Evolutionary conservation across 2,113 vertebrate genomes (phyloP), one percentile per base, ranked within the genome.

Genomic region (Brachyistius frenatus): DNA sequence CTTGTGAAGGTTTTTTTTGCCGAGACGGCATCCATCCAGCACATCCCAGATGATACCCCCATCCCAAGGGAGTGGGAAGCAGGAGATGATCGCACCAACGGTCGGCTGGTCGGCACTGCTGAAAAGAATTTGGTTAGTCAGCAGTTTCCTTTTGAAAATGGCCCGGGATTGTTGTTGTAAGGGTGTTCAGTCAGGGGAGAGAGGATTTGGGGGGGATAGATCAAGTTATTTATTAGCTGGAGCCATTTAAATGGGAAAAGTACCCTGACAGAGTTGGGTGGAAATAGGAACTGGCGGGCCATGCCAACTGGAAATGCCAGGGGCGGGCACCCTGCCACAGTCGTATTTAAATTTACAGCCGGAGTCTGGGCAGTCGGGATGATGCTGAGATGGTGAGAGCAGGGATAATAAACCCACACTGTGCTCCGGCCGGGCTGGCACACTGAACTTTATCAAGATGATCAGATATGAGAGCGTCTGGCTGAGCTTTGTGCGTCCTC

Each of bases 201-300:
- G 84, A 91, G 94, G 94, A 94, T 95, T 94, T 95, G 92, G 73
- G 72, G 72, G 87, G 89, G 91, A 82, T 93, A 86, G 91, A 93
- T 94, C 77, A 79, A 89, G 93, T 94, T 93, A 94, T 95, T 95
- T 94, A 94, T 93, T 93, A 92, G 90, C 87, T 72, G 81, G 91
- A 93, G 84, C 87, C 90, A 75, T 92, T 94, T 91, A 93, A 95
- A 94, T 88, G 78, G 91, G 81, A 88, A 89, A 88, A 82, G 79
- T 81, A 83, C 73, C 85, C 74, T 89, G 91, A 93, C 88, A 82
- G 81, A 77, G 88, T 78, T 78, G 36, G 77, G 80, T 92, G 94
- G 93, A 94, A 94, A 94, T 93, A 78, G 81, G 91, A 94, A 92
- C 87, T 93, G 93, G 92, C 93, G 23, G 89, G 81, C 82, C 88